A percentile compares a stretch with the other conserved stretches of the same genome.
These are phyloP conservation scores for Onthophagus taurus DNA, from an alignment of 1,140 invertebrate genomes.

Conservation along the genomic window DNA sequence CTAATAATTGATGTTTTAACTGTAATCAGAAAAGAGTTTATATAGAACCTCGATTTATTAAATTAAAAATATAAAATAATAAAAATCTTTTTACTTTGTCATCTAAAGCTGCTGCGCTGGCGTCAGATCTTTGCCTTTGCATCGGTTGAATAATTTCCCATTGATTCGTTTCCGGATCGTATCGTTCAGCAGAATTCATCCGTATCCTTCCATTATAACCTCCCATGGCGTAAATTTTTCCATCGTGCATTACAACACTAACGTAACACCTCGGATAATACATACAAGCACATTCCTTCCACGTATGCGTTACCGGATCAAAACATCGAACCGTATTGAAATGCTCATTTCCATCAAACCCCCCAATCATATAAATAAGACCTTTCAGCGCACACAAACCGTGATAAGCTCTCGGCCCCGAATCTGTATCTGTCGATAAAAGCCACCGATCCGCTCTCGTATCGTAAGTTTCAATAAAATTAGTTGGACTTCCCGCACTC, in stretches of 20 bases:
- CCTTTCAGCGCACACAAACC: slow-evolving; percentile 57
- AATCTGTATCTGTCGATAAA: slow-evolving; percentile 50
- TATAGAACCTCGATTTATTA: too few relatives aligned
- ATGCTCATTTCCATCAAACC: slow-evolving; percentile 62
- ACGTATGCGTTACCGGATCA: slow-evolving; percentile 51
- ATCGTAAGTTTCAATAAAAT: slow-evolving; percentile 71
- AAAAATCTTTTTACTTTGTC: slow-evolving; percentile 41
- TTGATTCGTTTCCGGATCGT: slow-evolving; percentile 60
- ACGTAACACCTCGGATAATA: slow-evolving; percentile 64
- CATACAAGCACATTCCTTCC: slow-evolving; percentile 64
- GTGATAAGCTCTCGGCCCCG: slow-evolving; percentile 61
- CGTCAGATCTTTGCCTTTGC: slow-evolving; percentile 71
- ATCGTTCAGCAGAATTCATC: slow-evolving; percentile 62
- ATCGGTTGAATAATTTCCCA: slow-evolving; percentile 78
- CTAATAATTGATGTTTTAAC: too few relatives aligned
- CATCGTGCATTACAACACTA: slow-evolving; percentile 59
- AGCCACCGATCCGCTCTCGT: slow-evolving; percentile 56
- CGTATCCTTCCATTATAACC: slow-evolving; percentile 78
- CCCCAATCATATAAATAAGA: slow-evolving; percentile 65
- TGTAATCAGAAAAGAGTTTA: too few relatives aligned
- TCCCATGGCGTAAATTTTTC: slow-evolving; percentile 75
- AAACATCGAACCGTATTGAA: slow-evolving; percentile 61
- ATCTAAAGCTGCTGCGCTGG: slow-evolving; percentile 54
- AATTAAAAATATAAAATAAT: too few relatives aligned
- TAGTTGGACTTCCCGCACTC: slow-evolving; percentile 69